Evolutionary conservation across 37 sponge, comb jelly and placozoan genomes (phyloP), one percentile per base, ranked within the genome.

Genomic region (Aplysina aerophoba): DNA sequence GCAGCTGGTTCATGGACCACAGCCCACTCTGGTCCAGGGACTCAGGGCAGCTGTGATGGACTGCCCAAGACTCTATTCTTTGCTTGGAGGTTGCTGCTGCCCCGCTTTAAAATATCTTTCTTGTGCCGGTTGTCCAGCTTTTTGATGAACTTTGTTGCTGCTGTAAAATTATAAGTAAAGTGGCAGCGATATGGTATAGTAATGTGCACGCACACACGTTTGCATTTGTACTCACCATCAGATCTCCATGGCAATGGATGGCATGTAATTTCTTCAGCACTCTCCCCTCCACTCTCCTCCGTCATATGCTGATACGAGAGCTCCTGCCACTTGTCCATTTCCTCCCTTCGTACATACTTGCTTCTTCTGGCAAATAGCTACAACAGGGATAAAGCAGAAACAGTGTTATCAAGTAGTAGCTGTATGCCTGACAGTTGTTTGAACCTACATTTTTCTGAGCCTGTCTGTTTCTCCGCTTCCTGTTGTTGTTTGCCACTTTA

Each of bases 371-470:
- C n/a, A n/a, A n/a, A n/a, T n/a, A n/a, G n/a, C n/a, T n/a, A 65
- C 22, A 65, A 24, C 11, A 65, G 66, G 22, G 30, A 58, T 58
- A 58, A 58, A 58, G 59, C 59, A 58, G 59, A 58, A 58, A 58
- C 59, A 58, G 59, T 58, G 59, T 58, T 58, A 58, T 58, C 59
- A 58, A 58, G 59, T 58, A 58, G 59, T 58, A 58, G 59, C 17
- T 58, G 59, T 58, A 58, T 58, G 59, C 59, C 59, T 58, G 59
- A 58, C 59, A 58, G 59, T 58, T 58, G 59, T 58, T 58, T 58
- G 59, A 58, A 58, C 59, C 30, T 30, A 73, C 74, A 73, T 73
- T 73, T 73, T 30, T 73, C 30, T 73, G 74, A 30, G 74, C 74
- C 30, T 73, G 74, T 73, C 30, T 73, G 14, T 22, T 73, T 73